Evolutionary conservation across 2,797 vertebrate species (phyloP), one percentile per base, ranked within the genome.

Genomic region (Taenioides sp.): DNA sequence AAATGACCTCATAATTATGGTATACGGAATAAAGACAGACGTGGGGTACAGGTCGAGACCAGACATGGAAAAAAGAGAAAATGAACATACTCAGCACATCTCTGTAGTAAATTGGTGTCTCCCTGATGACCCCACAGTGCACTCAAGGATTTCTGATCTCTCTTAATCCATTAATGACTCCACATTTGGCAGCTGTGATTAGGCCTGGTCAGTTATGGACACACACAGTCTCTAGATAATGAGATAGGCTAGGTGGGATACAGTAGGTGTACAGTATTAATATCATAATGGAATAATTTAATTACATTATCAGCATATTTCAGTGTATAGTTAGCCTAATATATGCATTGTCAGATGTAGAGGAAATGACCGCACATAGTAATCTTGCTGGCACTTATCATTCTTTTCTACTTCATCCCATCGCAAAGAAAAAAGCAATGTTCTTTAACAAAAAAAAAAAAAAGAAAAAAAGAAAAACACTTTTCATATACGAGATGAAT

Each of bases 61-160:
- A 72, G 37, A 74, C 66, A 68, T 57, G 31, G 34, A 68, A 68
- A 22, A 57, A 68, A 57, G 50, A 57, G 55, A 66, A 78, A 77
- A 81, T 67, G 23, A 77, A 77, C 64, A 62, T 27, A 52, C 75
- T 73, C 63, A 71, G 76, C 66, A 78, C 52, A 75, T 68, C 63
- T 64, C 31, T 49, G 82, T 69, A 73, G 84, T 90, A 91, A 85
- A 87, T 88, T 86, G 84, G 73, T 86, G 90, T 75, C 69, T 86
- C 69, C 80, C 81, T 7, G 71, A 87, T 75, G 88, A 89, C 77
- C 65, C 74, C 47, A 52, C 78, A 77, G 80, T 82, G 80, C 80
- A 68, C 82, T 90, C 86, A 65, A 86, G 86, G 90, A 92, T 94
- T 70, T 80, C 83, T 75, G 79, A 87, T 82, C 73, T 87, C 74